Conservation (phyloP, 2,797 vertebrate genomes). For the Mormyrus proboscirostris region DNA sequence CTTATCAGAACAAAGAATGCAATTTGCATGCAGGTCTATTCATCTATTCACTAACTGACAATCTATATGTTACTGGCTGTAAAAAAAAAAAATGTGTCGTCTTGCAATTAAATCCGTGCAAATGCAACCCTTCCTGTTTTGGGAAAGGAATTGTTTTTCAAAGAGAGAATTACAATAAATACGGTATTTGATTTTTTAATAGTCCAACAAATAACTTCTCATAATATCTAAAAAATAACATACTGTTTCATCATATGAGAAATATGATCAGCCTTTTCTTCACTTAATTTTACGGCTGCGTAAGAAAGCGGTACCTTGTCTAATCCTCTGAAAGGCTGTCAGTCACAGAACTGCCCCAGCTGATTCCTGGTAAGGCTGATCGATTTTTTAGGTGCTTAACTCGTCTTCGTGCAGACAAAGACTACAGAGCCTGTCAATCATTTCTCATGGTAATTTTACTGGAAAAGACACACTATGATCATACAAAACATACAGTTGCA, state of each 20-base stretch:
- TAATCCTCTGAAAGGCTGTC: background rate
- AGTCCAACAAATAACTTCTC: background rate
- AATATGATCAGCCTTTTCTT: background rate
- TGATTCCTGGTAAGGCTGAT: conserved; percentile 4
- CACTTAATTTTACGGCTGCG: background rate
- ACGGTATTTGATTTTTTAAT: background rate
- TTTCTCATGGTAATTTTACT: background rate
- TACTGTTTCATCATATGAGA: background rate
- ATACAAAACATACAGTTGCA: background rate
- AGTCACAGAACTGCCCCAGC: background rate
- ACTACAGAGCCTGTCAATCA: background rate
- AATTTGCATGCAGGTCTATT: background rate
- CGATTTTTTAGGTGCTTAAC: conserved; percentile 12
- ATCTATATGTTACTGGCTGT: background rate
- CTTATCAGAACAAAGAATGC: background rate
- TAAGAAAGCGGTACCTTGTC: background rate
- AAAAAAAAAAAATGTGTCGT: background rate
- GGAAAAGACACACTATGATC: background rate
- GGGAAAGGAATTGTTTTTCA: background rate
- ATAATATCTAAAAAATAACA: background rate
- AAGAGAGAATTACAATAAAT: background rate
- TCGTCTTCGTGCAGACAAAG: background rate
- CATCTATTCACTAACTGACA: background rate
- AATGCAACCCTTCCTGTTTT: background rate
- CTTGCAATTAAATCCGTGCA: background rate